Base-by-base conservation (phyloP, 2,888 invertebrate genomes). In the Caenorhabditis macrosperma region DNA sequence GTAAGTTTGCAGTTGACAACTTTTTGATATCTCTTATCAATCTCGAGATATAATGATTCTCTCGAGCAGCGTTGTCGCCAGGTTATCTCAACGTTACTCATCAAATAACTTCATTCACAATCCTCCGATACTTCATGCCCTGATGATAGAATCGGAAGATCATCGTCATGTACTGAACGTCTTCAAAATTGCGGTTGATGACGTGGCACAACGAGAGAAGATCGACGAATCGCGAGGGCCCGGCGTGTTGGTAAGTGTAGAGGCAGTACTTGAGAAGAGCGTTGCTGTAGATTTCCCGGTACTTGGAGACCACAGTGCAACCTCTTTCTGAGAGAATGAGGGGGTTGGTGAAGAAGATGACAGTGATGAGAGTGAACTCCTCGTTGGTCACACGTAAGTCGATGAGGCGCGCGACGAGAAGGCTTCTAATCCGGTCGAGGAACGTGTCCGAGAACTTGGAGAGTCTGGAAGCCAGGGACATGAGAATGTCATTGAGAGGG, bases 111-210 rank as follows among this genome's bases (percentile, higher is more conserved):
- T 64, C 64, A 10, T 10, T 17, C n/a, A 64, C 64, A 38, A 64
- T 38, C 20, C 41, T 52, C 28, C 54, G 26, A 38, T 54, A 64
- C 3, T 17, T 17, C 0, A 55, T 46, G 1, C 24, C 24, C 22
- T 30, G 38, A 10, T 33, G 44, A 33, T 24, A 22, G n/a, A 44
- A 15, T 9, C 22, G 28, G 10, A 67, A 67, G 15, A 67, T 55
- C 15, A 67, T 30, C n/a, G 55, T 67, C 55, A 67, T 55, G 7
- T 55, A 44, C 55, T 67, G 67, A 20, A 67, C 67, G 33, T 67
- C 55, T 46, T 67, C 67, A 24, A 55, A 67, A 54, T 67, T 67
- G 10, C 24, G 30, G 46, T 67, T 67, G 24, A 61, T 61, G n/a
- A 69, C 61, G 38, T 60, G 50, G 17, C 57, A 44, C 5, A 69